Percentiles rank a stretch among this genome's conserved stretches.
These are phyloP conservation scores for Allygus modestus DNA, from an alignment of 2,888 invertebrate species.

Conservation along the genomic window DNA sequence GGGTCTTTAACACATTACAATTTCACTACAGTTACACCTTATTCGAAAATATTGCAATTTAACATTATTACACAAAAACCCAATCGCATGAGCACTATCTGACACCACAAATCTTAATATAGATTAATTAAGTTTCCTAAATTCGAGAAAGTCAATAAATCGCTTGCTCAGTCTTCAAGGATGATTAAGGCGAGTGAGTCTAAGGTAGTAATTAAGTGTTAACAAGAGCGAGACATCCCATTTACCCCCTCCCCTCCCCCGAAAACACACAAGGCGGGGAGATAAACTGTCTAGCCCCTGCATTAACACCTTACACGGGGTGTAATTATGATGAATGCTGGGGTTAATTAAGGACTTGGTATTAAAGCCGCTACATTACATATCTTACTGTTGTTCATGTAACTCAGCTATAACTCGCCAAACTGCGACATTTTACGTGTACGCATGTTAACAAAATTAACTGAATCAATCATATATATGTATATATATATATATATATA, in stretches of 20 bases:
- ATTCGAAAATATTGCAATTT: too few species aligned
- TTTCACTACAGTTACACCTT: too few species aligned
- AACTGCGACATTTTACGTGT: neutral
- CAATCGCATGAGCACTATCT: too few species aligned
- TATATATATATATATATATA: too few species aligned
- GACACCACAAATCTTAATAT: too few species aligned
- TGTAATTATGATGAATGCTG: conserved; percentile 28
- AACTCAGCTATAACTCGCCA: neutral
- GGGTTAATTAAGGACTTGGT: conserved; percentile 7
- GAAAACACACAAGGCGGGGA: neutral
- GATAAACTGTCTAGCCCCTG: conserved; percentile 3
- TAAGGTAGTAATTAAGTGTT: conserved; percentile 27
- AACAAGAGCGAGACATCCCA: neutral
- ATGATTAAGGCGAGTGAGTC: conserved; percentile 2
- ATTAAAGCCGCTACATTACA: conserved; percentile 8
- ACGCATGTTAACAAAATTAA: too few species aligned
- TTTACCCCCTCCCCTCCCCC: neutral
- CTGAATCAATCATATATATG: too few species aligned
- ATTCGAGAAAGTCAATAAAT: neutral
- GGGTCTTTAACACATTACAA: too few species aligned
- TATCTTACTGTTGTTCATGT: too few species aligned
- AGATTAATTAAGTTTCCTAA: too few species aligned
- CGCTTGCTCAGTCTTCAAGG: neutral
- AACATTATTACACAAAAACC: too few species aligned
- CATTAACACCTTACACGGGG: conserved; percentile 20